Percentiles rank a stretch among this genome's conserved stretches.
Conservation (phyloP, 2,113 vertebrate genomes). For the Proteles cristata region DNA sequence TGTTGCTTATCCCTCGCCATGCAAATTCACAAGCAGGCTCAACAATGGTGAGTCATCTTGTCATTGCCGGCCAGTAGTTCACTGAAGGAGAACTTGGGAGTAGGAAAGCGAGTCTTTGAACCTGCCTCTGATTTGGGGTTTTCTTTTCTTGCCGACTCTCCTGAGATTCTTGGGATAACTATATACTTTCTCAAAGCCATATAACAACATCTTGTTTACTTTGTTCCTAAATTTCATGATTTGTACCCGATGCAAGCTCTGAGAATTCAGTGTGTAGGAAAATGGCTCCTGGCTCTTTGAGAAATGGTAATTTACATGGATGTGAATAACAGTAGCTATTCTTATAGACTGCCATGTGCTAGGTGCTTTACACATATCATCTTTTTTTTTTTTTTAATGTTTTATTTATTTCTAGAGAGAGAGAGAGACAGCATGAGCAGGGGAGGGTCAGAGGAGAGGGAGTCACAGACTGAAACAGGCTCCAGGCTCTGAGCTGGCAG, state of each 20-base stretch:
- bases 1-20: slow-evolving; percentile 7
- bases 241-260: not conserved
- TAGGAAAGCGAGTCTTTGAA: not conserved
- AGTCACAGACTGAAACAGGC: too few relatives aligned
- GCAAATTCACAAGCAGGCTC: slow-evolving; percentile 18
- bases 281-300: not conserved
- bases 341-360: not conserved
- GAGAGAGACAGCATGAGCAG: too few relatives aligned
- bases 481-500: too few relatives aligned
- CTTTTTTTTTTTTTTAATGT: too few relatives aligned
- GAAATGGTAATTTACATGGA: not conserved
- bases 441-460: too few relatives aligned
- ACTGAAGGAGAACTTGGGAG: not conserved
- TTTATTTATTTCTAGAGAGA: too few relatives aligned
- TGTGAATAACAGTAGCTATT: not conserved
- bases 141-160: slow-evolving; percentile 37
- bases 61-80: slow-evolving; percentile 30
- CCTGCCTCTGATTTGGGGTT: not conserved
- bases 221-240: not conserved
- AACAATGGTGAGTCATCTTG: slow-evolving; percentile 5
- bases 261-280: not conserved
- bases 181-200: slow-evolving; percentile 33
- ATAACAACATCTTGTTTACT: not conserved
- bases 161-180: not conserved
- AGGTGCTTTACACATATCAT: not conserved